Conservation (phyloP, 2,888 invertebrate species). For the Orthosia gracilis region DNA sequence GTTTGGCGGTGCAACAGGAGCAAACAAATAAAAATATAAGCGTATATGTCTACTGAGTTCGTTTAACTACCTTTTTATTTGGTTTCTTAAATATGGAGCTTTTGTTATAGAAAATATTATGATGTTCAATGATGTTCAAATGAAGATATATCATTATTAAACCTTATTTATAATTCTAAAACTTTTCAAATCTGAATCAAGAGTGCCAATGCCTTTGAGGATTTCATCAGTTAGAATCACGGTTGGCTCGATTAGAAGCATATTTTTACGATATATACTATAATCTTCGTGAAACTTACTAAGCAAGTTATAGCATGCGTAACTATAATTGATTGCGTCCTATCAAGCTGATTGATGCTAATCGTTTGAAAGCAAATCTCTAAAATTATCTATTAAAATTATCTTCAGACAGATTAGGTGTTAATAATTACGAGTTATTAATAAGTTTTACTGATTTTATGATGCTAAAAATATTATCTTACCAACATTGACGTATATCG, state of each 20-base stretch:
- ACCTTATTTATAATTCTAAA: too few relatives aligned
- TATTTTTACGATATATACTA: not conserved
- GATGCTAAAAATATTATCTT: not conserved
- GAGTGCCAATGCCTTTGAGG: not conserved
- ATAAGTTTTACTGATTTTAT: conserved; percentile 9
- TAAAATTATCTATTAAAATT: not conserved
- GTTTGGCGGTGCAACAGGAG: conserved; percentile 13
- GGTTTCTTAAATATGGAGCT: not conserved
- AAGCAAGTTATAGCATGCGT: not conserved
- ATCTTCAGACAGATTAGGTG: not conserved
- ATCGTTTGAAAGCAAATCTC: conserved; percentile 2
- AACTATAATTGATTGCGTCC: not conserved
- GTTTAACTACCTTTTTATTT: too few relatives aligned
- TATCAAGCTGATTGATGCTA: conserved; percentile 8
- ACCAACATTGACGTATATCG: not conserved
- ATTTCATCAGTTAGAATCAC: not conserved
- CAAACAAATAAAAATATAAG: too few relatives aligned
- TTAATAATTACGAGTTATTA: not conserved
- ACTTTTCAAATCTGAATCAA: too few relatives aligned
- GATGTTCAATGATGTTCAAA: too few relatives aligned
- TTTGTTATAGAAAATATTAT: too few relatives aligned
- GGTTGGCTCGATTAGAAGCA: not conserved
- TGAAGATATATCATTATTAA: too few relatives aligned
- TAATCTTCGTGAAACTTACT: not conserved
- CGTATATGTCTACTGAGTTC: too few relatives aligned